These are phyloP conservation scores for Elanus axillaris DNA, from an alignment of 2,113 vertebrate species.

Conservation along the genomic window DNA sequence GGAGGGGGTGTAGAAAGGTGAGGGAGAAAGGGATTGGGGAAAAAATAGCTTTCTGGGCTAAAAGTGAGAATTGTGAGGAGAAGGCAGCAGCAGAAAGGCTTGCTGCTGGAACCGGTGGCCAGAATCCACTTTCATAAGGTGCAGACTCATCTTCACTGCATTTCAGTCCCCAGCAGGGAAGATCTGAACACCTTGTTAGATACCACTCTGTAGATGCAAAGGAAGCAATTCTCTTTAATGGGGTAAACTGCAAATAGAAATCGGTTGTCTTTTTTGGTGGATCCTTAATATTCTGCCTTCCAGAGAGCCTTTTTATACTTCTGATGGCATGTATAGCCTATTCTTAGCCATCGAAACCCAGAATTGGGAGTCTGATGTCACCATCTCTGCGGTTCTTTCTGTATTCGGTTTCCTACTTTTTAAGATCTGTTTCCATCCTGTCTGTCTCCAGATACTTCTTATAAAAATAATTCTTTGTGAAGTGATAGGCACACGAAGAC, in stretches of 20 bases:
- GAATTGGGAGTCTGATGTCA: not conserved
- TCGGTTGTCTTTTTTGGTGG: not conserved
- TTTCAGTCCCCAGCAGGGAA: not conserved
- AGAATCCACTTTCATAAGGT: not conserved
- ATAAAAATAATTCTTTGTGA: slow-evolving; percentile 8
- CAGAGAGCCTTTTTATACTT: not conserved
- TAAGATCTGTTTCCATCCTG: not conserved
- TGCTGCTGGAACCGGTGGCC: not conserved
- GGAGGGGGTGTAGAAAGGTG: not conserved
- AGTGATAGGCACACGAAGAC: not conserved
- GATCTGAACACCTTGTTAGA: not conserved
- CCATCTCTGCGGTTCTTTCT: not conserved
- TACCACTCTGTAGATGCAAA: not conserved
- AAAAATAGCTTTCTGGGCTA: not conserved
- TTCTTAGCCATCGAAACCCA: not conserved
- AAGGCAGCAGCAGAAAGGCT: not conserved
- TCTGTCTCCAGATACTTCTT: not conserved
- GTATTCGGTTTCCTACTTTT: not conserved
- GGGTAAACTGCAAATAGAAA: not conserved
- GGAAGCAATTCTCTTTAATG: not conserved
- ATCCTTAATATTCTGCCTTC: not conserved
- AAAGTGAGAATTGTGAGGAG: not conserved
- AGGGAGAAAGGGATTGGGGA: not conserved
- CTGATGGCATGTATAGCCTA: not conserved
- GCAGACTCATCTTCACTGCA: fast-evolving